Conservation (phyloP, 2,888 invertebrate genomes). For the Xestia sexstrigata region DNA sequence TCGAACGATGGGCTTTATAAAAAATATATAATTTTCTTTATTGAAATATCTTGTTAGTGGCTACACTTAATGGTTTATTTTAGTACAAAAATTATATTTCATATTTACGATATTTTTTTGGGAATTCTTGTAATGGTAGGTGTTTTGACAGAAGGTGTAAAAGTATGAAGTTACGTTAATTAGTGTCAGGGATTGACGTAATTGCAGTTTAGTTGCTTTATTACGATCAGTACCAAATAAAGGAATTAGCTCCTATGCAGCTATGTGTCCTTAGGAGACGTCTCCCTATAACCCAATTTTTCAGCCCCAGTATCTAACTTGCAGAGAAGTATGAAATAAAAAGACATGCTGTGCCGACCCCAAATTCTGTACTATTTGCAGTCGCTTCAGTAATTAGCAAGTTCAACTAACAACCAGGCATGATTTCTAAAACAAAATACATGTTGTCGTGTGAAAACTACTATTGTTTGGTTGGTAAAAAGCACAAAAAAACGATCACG, state of each 20-base stretch:
- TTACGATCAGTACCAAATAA: background rate
- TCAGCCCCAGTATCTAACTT: background rate
- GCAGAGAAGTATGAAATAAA: too few species aligned
- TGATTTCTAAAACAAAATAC: background rate
- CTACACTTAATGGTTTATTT: conserved; percentile 63
- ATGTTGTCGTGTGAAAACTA: background rate
- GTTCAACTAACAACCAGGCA: background rate
- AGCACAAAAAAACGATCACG: background rate
- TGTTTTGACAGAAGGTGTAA: conserved; percentile 14
- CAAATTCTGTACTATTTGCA: too few species aligned
- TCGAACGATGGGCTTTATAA: conserved; percentile 81
- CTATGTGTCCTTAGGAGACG: background rate
- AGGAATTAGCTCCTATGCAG: background rate
- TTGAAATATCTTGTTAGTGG: conserved; percentile 79
- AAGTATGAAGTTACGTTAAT: conserved; percentile 12
- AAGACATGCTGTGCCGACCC: too few species aligned
- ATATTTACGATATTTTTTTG: conserved; percentile 57
- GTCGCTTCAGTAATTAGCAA: background rate
- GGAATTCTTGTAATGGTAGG: conserved; percentile 28
- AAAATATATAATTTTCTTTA: conserved; percentile 84
- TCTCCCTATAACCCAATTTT: background rate
- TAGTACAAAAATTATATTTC: conserved; percentile 60
- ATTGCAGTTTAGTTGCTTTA: conserved; percentile 16
- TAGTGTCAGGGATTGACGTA: background rate
- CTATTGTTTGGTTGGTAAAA: background rate